A percentile compares a stretch with the other conserved stretches of the same genome.
These are phyloP conservation scores for Cephus sareptanus DNA, from an alignment of 2,888 invertebrate genomes.

Conservation along the genomic window DNA sequence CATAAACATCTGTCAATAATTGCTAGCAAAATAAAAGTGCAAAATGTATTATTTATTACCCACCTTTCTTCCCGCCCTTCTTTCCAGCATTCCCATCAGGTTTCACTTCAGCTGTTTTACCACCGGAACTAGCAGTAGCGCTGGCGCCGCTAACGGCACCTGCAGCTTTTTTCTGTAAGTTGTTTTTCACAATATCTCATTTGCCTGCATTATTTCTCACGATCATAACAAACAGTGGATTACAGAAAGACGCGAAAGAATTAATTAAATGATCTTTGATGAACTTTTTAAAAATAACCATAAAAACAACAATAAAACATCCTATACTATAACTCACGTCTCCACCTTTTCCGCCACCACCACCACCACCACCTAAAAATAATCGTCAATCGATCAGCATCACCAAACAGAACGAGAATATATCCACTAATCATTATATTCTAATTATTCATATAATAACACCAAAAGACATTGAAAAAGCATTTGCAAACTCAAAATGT, in stretches of 20 bases:
- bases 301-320: background rate
- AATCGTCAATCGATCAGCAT: constrained; percentile 4
- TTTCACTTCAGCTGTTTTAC: constrained; percentile 32
- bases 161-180: constrained; percentile 35
- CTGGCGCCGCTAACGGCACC: constrained; percentile 22
- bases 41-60: background rate
- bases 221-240: background rate
- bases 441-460: background rate
- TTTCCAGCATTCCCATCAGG: constrained; percentile 34
- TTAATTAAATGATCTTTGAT: background rate
- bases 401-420: background rate
- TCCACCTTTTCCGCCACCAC: constrained; percentile 37
- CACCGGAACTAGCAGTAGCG: constrained; percentile 25
- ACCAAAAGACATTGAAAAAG: background rate
- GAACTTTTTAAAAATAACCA: constrained; percentile 10
- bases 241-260: background rate
- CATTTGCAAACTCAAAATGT: background rate
- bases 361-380: constrained; percentile 30
- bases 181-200: background rate
- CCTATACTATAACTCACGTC: constrained; percentile 33
- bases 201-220: background rate
- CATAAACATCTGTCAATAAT: background rate
- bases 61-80: constrained; percentile 44
- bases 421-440: background rate
- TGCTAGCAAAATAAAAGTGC: background rate